These are phyloP conservation scores for Sphaeridia pumilis DNA, from an alignment of 2,888 invertebrate species.

Conservation along the genomic window DNA sequence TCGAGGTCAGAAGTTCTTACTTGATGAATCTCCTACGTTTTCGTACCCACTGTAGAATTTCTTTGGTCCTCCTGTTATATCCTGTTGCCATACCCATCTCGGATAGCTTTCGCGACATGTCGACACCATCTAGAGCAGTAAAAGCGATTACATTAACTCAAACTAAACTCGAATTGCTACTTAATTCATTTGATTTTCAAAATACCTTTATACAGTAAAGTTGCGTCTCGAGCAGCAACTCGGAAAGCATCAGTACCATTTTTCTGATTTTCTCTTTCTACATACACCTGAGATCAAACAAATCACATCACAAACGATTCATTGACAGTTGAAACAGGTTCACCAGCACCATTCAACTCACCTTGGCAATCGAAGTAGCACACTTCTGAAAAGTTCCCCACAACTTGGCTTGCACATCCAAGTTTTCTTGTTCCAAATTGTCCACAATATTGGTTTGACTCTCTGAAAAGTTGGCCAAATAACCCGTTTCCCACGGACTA, in stretches of 20 bases:
- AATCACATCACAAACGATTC: too few species aligned
- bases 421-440: slow-evolving; percentile 12
- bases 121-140: slow-evolving; percentile 15
- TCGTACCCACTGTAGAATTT: slow-evolving; percentile 22
- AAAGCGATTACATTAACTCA: too few species aligned
- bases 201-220: slow-evolving; percentile 32
- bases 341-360: too few species aligned
- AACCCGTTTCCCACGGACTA: slow-evolving; percentile 8
- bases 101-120: slow-evolving; percentile 11
- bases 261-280: slow-evolving; percentile 19
- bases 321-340: too few species aligned
- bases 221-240: slow-evolving; percentile 31
- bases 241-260: slow-evolving; percentile 27
- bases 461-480: slow-evolving; percentile 8
- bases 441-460: slow-evolving; percentile 8
- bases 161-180: too few species aligned
- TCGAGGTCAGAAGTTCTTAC: slow-evolving; percentile 1
- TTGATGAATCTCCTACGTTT: slow-evolving; percentile 20
- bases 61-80: slow-evolving; percentile 23
- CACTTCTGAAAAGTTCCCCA: slow-evolving; percentile 32
- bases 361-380: slow-evolving; percentile 33
- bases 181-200: too few species aligned
- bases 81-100: slow-evolving; percentile 23
- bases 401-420: slow-evolving; percentile 11
- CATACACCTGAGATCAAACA: slow-evolving; percentile 34